Conservation (phyloP, 2,888 invertebrate genomes). For the Hypolimnas misippus region DNA sequence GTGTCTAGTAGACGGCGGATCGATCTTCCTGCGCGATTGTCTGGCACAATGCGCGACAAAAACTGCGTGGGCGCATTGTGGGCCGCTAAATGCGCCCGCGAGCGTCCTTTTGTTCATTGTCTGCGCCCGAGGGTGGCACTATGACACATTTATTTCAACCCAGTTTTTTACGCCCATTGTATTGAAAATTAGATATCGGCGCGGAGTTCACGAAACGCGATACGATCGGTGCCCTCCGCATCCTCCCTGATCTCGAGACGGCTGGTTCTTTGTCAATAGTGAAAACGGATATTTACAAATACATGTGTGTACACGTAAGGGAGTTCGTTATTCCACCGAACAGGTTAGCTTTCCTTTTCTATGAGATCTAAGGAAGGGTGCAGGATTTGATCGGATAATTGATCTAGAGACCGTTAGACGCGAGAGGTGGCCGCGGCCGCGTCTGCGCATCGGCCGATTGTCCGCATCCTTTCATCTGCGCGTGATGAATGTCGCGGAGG, state of each 20-base stretch:
- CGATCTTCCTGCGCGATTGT: slow-evolving; percentile 69
- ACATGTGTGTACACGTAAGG: slow-evolving; percentile 43
- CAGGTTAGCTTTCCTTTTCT: slow-evolving; percentile 80
- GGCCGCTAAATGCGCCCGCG: slow-evolving; percentile 64
- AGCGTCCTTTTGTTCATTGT: slow-evolving; percentile 77
- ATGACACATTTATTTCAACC: slow-evolving; percentile 82
- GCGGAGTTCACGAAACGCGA: slow-evolving; percentile 79
- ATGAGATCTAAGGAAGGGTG: slow-evolving; percentile 64
- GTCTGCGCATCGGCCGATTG: slow-evolving; percentile 69
- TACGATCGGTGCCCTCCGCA: slow-evolving; percentile 71
- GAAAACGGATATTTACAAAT: slow-evolving; percentile 22
- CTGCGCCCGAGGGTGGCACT: slow-evolving; percentile 78
- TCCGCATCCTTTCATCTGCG: slow-evolving; percentile 68
- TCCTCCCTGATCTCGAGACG: slow-evolving; percentile 61
- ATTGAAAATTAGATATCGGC: slow-evolving; percentile 78
- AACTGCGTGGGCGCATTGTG: slow-evolving; percentile 74
- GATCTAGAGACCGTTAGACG: slow-evolving; percentile 75
- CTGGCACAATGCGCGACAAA: slow-evolving; percentile 58
- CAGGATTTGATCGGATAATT: slow-evolving; percentile 62
- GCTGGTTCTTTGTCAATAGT: slow-evolving; percentile 4
- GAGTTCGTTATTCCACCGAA: slow-evolving; percentile 65
- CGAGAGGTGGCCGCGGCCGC: slow-evolving; percentile 39
- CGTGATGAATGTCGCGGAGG: slow-evolving; percentile 69
- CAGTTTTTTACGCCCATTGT: slow-evolving; percentile 82
- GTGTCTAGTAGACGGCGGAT: slow-evolving; percentile 56